Conservation (phyloP, 2,797 vertebrate genomes). For the Arnoldichthys spilopterus region DNA sequence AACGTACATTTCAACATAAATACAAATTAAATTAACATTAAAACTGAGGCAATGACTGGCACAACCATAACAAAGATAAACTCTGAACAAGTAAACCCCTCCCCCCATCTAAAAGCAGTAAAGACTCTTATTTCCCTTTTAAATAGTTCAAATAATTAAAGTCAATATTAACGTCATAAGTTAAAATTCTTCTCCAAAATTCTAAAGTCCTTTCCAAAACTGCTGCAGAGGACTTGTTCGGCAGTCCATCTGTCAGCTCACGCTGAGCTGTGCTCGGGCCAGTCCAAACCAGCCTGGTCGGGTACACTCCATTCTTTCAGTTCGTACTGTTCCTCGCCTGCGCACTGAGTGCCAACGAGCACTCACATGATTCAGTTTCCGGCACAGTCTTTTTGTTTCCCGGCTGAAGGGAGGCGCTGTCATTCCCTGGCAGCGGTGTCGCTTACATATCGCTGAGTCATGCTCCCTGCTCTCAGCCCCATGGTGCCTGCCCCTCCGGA, state of each 20-base stretch:
- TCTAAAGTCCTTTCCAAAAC: constrained; percentile 40
- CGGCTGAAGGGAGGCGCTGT: constrained; percentile 62
- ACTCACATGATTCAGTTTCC: constrained; percentile 73
- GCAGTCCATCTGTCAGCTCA: constrained; percentile 36
- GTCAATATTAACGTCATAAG: constrained; percentile 61
- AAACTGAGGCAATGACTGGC: constrained; percentile 57
- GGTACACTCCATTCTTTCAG: constrained; percentile 53
- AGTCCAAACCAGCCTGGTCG: constrained; percentile 41
- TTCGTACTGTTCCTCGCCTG: constrained; percentile 42
- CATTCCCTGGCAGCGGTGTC: constrained; percentile 63
- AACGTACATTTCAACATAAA: constrained; percentile 71
- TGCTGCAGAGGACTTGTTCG: constrained; percentile 30
- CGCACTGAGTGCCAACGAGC: constrained; percentile 57
- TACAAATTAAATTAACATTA: constrained; percentile 75
- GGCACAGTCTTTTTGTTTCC: constrained; percentile 62
- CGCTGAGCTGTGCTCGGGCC: constrained; percentile 40
- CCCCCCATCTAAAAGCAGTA: constrained; percentile 61
- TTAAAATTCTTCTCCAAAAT: constrained; percentile 55
- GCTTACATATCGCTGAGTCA: constrained; percentile 75
- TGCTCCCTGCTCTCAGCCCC: constrained; percentile 62
- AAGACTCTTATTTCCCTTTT: constrained; percentile 67
- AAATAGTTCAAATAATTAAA: constrained; percentile 66
- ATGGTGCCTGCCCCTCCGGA: constrained; percentile 50
- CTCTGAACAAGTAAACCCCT: constrained; percentile 59
- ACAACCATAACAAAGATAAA: constrained; percentile 32